These are phyloP conservation scores for Andrena chrysosceles DNA, from an alignment of 2,888 invertebrate species.

Conservation along the genomic window DNA sequence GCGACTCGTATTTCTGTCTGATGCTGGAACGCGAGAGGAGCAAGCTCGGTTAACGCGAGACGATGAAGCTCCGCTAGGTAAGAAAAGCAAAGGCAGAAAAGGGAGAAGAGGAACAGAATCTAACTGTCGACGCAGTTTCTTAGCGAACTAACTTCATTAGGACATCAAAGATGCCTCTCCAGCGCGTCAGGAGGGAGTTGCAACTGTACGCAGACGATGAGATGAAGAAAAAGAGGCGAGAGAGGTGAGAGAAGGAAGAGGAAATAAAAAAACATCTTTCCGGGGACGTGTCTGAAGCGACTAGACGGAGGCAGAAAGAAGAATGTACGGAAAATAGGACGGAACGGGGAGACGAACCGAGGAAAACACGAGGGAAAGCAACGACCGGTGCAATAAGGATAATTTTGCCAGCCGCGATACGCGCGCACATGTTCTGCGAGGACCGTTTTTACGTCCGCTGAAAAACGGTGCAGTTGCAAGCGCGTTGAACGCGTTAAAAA, in stretches of 20 bases:
- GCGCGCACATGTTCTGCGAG: not conserved
- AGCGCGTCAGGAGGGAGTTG: slow-evolving; percentile 21
- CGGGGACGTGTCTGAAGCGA: not conserved
- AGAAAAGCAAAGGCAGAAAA: not conserved
- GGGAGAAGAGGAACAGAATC: not conserved
- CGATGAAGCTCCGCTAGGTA: not conserved
- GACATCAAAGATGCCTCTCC: slow-evolving; percentile 71
- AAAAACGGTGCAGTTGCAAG: not conserved
- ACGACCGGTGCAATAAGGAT: slow-evolving; percentile 4
- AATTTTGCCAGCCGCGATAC: slow-evolving; percentile 7
- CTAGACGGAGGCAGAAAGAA: slow-evolving; percentile 2
- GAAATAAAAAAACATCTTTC: not conserved
- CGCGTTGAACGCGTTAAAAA: not conserved
- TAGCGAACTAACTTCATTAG: slow-evolving; percentile 73
- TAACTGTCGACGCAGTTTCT: slow-evolving; percentile 67
- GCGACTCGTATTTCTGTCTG: not conserved
- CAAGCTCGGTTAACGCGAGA: slow-evolving; percentile 5
- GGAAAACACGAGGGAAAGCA: not conserved
- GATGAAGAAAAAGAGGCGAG: not conserved
- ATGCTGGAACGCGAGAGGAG: not conserved
- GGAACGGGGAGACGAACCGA: not conserved
- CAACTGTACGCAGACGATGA: not conserved
- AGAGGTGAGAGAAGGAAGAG: not conserved
- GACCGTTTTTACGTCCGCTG: slow-evolving; percentile 6
- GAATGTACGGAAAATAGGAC: slow-evolving; percentile 11